A percentile compares a stretch with the other conserved stretches of the same genome.
These are phyloP conservation scores for Procambarus clarkii DNA, from an alignment of 1,140 invertebrate genomes.

Conservation along the genomic window DNA sequence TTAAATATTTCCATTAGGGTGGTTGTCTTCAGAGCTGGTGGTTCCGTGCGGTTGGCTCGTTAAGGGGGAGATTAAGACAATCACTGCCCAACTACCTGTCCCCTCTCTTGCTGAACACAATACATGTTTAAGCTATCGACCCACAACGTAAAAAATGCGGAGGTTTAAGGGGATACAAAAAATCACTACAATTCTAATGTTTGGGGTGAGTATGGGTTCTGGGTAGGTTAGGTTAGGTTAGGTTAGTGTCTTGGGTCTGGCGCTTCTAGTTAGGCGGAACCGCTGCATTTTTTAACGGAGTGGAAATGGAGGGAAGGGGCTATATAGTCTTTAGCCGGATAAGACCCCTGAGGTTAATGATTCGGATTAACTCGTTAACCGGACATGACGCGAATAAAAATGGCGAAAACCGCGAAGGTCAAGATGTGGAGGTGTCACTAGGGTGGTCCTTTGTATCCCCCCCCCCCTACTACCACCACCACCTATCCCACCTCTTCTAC, in stretches of 20 bases:
- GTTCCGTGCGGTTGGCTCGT: neutral
- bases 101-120: no score
- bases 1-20: constrained; percentile 25
- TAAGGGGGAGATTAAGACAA: neutral
- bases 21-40: neutral
- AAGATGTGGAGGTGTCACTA: neutral
- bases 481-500: no score
- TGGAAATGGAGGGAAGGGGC: no score
- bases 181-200: no score
- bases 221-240: no score
- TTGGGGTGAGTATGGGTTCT: no score
- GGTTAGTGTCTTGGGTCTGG: no score
- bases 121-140: no score
- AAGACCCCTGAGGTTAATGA: constrained; percentile 13
- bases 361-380: constrained; percentile 36
- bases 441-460: neutral
- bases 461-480: no score
- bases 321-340: neutral
- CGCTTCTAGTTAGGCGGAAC: no score
- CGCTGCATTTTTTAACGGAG: no score
- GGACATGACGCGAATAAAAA: constrained; percentile 1
- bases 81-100: neutral
- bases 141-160: no score
- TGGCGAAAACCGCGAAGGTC: neutral
- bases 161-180: neutral